Evolutionary conservation across 2,888 invertebrate genomes (phyloP).

Genomic region (Ennomos quercinarius): DNA sequence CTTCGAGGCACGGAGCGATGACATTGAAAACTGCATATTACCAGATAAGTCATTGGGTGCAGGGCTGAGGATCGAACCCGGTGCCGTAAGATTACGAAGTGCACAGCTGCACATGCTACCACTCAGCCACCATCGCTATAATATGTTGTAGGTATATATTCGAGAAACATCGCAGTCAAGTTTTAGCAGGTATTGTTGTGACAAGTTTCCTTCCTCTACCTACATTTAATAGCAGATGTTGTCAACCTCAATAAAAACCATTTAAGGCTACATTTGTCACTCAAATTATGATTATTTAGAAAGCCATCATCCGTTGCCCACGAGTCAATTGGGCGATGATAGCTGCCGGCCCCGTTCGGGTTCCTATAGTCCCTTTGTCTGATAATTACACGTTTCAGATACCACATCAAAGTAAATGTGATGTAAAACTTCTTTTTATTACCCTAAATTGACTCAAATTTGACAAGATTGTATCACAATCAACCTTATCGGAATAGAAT

Average conservation of each 20-base stretch:
- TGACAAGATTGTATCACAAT: slow-evolving; percentile 78
- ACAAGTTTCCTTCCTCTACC: no score
- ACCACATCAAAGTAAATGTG: slow-evolving; percentile 82
- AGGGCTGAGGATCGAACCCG: no score
- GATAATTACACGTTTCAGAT: slow-evolving; percentile 70
- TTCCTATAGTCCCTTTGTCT: slow-evolving; percentile 42
- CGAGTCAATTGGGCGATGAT: slow-evolving; percentile 30
- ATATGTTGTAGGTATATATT: no score
- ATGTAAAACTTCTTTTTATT: slow-evolving; percentile 84
- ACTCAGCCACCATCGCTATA: no score
- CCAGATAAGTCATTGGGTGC: no score
- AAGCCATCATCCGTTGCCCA: slow-evolving; percentile 29
- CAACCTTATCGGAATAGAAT: slow-evolving; percentile 64
- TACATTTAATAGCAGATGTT: neutral
- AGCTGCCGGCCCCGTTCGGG: slow-evolving; percentile 43
- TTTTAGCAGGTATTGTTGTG: no score
- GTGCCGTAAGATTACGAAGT: no score
- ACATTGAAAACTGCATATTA: no score
- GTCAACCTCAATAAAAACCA: slow-evolving; percentile 32
- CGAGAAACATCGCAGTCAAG: no score
- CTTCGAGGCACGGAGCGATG: no score
- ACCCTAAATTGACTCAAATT: slow-evolving; percentile 81
- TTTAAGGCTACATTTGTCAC: slow-evolving; percentile 38
- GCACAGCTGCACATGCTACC: no score
- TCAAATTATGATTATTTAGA: slow-evolving; percentile 56